Percentiles rank a stretch among this genome's conserved stretches.
phyloP scores from a whole-genome alignment of 2,888 invertebrate species.

The Chloroclystis v-ata region DNA sequence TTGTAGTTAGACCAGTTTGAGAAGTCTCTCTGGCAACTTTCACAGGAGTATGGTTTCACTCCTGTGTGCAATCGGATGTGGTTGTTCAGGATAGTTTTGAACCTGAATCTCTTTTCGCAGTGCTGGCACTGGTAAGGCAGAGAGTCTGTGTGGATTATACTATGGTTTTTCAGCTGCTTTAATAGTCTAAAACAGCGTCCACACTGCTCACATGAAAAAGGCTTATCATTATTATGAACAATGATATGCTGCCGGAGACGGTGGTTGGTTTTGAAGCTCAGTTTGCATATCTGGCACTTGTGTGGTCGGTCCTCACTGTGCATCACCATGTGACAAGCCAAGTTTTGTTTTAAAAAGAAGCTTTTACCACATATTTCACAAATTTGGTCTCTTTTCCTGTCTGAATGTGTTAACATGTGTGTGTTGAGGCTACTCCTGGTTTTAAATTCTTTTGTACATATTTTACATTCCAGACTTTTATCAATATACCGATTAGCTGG shows the following conservation, averaged over 20 bases:
- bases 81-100: constrained; percentile 20
- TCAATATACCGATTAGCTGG: constrained; percentile 23
- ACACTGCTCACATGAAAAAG: constrained; percentile 50
- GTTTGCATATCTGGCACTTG: constrained; percentile 58
- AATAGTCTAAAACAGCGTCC: constrained; percentile 44
- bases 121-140: constrained; percentile 83
- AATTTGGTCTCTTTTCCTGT: constrained; percentile 51
- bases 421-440: constrained; percentile 45
- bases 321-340: constrained; percentile 44
- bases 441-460: constrained; percentile 54
- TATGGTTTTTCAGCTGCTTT: constrained; percentile 78
- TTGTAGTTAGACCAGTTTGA: constrained; percentile 88
- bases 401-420: constrained; percentile 77
- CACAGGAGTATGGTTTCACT: constrained; percentile 83
- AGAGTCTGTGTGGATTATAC: constrained; percentile 83
- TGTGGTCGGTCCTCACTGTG: constrained; percentile 52
- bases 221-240: constrained; percentile 45
- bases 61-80: constrained; percentile 83
- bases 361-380: constrained; percentile 61
- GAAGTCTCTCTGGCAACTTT: constrained; percentile 81
- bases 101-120: constrained; percentile 82
- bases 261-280: constrained; percentile 43
- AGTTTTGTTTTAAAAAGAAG: constrained; percentile 45
- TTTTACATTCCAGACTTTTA: constrained; percentile 43
- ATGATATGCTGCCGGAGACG: constrained; percentile 45